Conservation (phyloP, 2,888 invertebrate genomes). For the Elaeidobius kamerunicus region DNA sequence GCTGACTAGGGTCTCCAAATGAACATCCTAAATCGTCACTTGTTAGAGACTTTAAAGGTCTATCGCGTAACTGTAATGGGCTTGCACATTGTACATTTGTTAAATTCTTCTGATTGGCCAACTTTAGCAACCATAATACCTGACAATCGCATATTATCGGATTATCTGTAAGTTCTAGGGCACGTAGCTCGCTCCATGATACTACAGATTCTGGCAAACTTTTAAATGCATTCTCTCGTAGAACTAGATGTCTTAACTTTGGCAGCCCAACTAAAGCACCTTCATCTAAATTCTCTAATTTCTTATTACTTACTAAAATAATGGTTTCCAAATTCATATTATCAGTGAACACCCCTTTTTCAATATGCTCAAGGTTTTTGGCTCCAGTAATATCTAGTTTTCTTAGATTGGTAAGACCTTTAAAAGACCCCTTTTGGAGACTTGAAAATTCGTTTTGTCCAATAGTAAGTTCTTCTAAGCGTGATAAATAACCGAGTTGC, state of each 20-base stretch:
- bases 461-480: constrained; percentile 75
- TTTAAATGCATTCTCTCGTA: constrained; percentile 70
- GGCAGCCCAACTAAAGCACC: constrained; percentile 75
- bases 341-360: constrained; percentile 73
- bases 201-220: constrained; percentile 76
- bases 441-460: constrained; percentile 79
- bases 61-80: constrained; percentile 70
- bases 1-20: constrained; percentile 73
- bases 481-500: constrained; percentile 65
- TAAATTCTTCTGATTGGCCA: constrained; percentile 66
- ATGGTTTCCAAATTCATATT: constrained; percentile 80
- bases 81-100: constrained; percentile 67
- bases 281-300: constrained; percentile 68
- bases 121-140: constrained; percentile 73
- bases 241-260: constrained; percentile 70
- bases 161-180: constrained; percentile 77
- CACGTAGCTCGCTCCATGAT: constrained; percentile 73
- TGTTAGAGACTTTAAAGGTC: constrained; percentile 63
- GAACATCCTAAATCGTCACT: constrained; percentile 80
- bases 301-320: constrained; percentile 73
- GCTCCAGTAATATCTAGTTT: constrained; percentile 77
- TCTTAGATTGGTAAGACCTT: constrained; percentile 73
- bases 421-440: constrained; percentile 71
- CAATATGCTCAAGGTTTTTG: constrained; percentile 66
- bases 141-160: constrained; percentile 79